Evolutionary conservation across 1,140 invertebrate genomes (phyloP), one percentile per base, ranked within the genome.

Genomic region (Drosophila elegans): DNA sequence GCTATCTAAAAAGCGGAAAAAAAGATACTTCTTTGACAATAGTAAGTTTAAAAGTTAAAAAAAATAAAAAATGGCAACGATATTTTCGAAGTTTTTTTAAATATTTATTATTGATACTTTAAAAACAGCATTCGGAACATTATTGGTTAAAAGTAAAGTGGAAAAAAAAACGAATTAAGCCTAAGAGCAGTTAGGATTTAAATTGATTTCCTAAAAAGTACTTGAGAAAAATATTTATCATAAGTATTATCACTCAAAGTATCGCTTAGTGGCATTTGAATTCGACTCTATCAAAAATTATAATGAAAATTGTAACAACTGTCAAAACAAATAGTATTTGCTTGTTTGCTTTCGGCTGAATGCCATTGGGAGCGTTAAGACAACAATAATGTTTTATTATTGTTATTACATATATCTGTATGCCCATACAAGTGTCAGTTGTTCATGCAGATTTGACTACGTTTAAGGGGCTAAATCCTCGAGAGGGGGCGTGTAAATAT

Each of bases 381-480:
- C 53, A 60, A 52, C 66, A 71, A 73, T 72, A 81, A 84, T 71
- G 53, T 51, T 45, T 52, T 68, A 84, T 76, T 67, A 76, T 76
- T 80, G 57, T 54, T 67, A 73, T 68, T 64, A 68, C 66, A 42
- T 21, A 71, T 49, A 41, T 36, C 11, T 54, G 25, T 29, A 45
- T 55, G 25, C 7, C 36, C 11, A 9, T 34, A 71, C 64, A 71
- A 56, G 64, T 71, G 67, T 36, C 67, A 57, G 52, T 48, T 71
- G 46, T 64, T 72, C 49, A 68, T 82, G 45, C 78, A 59, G 46
- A 60, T 60, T 73, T 72, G 25, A 21, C 21, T 49, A 46, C 51
- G 45, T 38, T 27, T 29, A 21, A 25, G 41, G 41, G 1, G 21
- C 29, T 21, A 7, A 27, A 32, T 13, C 16, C 45, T 48, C 0